Evolutionary conservation across 2,113 vertebrate species (phyloP), one percentile per base, ranked within the genome.

Genomic region (Platichthys stellatus): DNA sequence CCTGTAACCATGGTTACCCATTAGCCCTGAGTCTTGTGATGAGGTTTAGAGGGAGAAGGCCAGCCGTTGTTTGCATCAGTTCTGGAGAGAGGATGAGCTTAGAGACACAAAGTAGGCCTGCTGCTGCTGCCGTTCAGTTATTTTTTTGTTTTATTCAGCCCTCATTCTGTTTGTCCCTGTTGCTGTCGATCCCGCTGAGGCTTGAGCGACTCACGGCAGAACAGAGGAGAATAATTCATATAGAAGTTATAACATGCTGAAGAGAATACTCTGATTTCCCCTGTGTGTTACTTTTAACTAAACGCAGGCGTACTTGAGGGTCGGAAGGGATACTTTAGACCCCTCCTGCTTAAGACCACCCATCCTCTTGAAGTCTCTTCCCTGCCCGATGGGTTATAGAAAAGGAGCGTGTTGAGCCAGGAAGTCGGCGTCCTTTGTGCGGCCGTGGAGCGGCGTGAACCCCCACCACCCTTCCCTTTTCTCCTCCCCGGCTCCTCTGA

Each of bases 1-100:
- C 76, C 80, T 68, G 92, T 92, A 90, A 86, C 91, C 91, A 93
- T 92, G 90, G 92, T 87, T 91, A 93, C 92, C 84, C 49, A 83
- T 89, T 85, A 90, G 86, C 83, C 90, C 75, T 57, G 76, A 86
- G 88, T 81, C 83, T 75, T 69, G 88, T 82, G 88, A 88, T 88
- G 83, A 76, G 72, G 85, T 91, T 90, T 89, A 83, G 71, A 92
- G 66, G 84, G 81, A 91, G 87, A 92, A 88, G 88, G 89, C 86
- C 76, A 84, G 84, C 63, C 45, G 72, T 87, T 88, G 85, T 88
- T 84, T 75, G 83, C 78, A 87, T 86, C 65, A 12, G 66, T 86
- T 82, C 72, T 76, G 69, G 75, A 31, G 78, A 82, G 83, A 87
- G 89, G 90, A 86, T 86, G 84, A 82, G 88, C 85, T 78, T 89